Conservation (phyloP, 2,113 vertebrate species). For the Nematolebias whitei region DNA sequence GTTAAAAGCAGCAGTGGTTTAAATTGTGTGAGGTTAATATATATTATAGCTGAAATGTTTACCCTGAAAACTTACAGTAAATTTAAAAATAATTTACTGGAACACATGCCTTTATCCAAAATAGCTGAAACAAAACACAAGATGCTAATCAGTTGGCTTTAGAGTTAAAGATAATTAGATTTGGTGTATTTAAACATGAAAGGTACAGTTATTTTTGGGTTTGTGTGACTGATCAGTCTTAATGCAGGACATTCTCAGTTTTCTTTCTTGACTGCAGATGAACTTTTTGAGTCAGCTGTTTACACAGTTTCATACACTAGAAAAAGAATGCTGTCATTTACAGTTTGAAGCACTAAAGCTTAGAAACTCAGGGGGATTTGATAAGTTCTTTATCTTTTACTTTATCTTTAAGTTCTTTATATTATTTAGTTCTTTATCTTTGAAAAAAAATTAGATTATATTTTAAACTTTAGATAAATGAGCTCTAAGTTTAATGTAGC, state of each 20-base stretch:
- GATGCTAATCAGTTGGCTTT: neutral
- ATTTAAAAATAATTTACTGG: neutral
- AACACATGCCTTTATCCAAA: too few species aligned
- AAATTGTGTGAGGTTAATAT: neutral
- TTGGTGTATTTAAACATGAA: constrained; percentile 1
- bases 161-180: neutral
- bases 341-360: neutral
- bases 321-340: constrained; percentile 23
- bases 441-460: too few species aligned
- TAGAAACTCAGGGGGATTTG: constrained; percentile 52
- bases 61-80: neutral
- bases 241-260: constrained; percentile 38
- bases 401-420: constrained; percentile 7
- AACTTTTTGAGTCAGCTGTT: constrained; percentile 53
- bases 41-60: neutral
- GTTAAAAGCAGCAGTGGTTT: neutral
- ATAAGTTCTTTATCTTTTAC: constrained; percentile 13
- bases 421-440: neutral
- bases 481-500: neutral
- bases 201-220: neutral
- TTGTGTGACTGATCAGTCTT: constrained; percentile 26
- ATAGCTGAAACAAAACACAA: neutral
- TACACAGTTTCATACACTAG: constrained; percentile 24
- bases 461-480: neutral
- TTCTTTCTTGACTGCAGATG: constrained; percentile 23